A percentile compares a stretch with the other conserved stretches of the same genome.
Conservation (phyloP, 2,113 vertebrate genomes). For the Crocuta crocuta region DNA sequence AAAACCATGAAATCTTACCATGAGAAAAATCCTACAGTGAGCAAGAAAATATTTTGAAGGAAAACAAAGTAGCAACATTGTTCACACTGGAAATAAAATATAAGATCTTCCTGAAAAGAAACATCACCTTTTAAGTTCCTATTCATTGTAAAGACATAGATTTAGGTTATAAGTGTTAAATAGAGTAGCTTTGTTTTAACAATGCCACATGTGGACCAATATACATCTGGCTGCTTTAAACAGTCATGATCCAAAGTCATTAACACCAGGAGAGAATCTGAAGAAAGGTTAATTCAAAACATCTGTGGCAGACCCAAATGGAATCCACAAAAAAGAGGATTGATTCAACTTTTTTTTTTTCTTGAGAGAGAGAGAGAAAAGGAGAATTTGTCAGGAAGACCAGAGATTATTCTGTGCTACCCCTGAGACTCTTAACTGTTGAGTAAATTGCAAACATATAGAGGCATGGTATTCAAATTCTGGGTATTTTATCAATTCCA, state of each 20-base stretch:
- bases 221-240: constrained; percentile 1
- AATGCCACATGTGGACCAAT: constrained; percentile 59
- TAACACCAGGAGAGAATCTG: constrained; percentile 59
- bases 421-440: not conserved
- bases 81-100: constrained; percentile 7
- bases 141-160: not conserved
- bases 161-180: constrained; percentile 58
- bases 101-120: not conserved
- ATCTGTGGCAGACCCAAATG: constrained; percentile 11
- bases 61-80: not conserved
- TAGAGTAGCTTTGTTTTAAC: constrained; percentile 60
- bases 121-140: constrained; percentile 1
- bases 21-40: not conserved
- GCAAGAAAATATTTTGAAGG: not conserved
- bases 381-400: not conserved
- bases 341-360: not conserved
- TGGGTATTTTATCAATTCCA: not conserved
- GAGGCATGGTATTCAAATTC: not conserved
- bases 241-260: constrained; percentile 64
- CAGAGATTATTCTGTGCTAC: not conserved
- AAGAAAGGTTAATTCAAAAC: constrained; percentile 68
- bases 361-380: not conserved
- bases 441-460: not conserved
- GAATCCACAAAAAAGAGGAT: not conserved
- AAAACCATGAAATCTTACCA: not conserved